Evolutionary conservation across 2,888 invertebrate species (phyloP), one percentile per base, ranked within the genome.

Genomic region (Troides aeacus): DNA sequence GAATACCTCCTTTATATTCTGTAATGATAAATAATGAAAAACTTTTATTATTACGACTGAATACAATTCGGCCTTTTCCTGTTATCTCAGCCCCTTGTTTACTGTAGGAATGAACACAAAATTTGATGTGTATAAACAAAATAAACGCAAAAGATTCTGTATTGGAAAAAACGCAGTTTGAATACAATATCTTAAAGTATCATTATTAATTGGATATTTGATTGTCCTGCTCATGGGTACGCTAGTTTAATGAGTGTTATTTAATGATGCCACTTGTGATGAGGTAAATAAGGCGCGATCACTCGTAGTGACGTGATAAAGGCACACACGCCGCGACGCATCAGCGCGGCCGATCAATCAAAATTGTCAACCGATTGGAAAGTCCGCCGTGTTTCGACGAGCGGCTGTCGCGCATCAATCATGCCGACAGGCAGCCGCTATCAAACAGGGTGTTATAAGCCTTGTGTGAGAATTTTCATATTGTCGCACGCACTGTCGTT

Each of bases 281-380:
- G 65, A 46, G 39, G 61, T 61, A 18, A 60, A 59, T 59, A 66
- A 46, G 50, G 36, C 21, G 66, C 50, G 60, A 18, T 18, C 60
- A 36, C 56, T 56, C 53, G 36, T 17, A 36, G 57, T 15, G 42
- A 62, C n/a, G 62, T 62, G 56, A 66, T 66, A 70, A 66, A 66
- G 62, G 66, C 79, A 82, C 85, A 81, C 84, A 81, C 80, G 79
- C 78, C 78, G 73, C 74, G 79, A 80, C 81, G 74, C 75, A 79
- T 80, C 81, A 80, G 79, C 73, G 77, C 72, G 72, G 56, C 66
- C 74, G 86, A 92, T 92, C 92, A 88, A 92, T 92, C 92, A 91
- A 88, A 90, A 89, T 89, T 90, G 91, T 92, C 92, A 91, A 86
- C 82, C 87, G 89, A 88, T 90, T 83, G 88, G 86, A 86, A 88